Evolutionary conservation across 2,113 vertebrate genomes (phyloP).

Genomic region (Mormyrus lacerda): DNA sequence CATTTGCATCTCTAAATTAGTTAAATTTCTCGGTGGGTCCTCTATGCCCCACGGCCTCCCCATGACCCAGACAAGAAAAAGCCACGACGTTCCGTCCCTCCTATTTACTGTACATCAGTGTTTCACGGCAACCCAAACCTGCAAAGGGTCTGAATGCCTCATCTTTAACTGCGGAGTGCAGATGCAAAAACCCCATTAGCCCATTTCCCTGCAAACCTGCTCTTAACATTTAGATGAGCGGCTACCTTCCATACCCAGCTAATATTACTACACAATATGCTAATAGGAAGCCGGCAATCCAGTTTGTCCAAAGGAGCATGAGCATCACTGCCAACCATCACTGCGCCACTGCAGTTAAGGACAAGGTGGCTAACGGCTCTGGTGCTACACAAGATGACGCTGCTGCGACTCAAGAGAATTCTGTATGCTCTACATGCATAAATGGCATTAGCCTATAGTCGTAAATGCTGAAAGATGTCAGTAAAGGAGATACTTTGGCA

Average conservation of each 20-base stretch:
- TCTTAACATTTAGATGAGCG: not conserved
- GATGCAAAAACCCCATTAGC: not conserved
- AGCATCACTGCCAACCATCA: not conserved
- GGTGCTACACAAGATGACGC: not conserved
- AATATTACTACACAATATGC: not conserved
- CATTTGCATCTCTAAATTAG: not conserved
- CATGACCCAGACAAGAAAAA: not conserved
- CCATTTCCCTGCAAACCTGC: not conserved
- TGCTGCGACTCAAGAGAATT: not conserved
- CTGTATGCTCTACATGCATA: not conserved
- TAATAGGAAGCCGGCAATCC: not conserved
- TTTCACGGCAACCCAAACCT: not conserved
- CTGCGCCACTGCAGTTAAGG: not conserved
- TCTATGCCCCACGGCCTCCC: not conserved
- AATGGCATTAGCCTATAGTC: not conserved
- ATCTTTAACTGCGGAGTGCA: not conserved
- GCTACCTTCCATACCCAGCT: not conserved
- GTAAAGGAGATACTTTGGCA: not conserved
- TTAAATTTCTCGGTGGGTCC: not conserved
- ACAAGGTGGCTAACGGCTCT: not conserved
- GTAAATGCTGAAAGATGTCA: not conserved
- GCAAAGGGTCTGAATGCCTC: not conserved
- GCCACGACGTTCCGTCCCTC: not conserved
- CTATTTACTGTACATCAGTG: not conserved
- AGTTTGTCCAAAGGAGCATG: not conserved